Conservation (phyloP, 2,113 vertebrate genomes). For the Odocoileus virginianus region DNA sequence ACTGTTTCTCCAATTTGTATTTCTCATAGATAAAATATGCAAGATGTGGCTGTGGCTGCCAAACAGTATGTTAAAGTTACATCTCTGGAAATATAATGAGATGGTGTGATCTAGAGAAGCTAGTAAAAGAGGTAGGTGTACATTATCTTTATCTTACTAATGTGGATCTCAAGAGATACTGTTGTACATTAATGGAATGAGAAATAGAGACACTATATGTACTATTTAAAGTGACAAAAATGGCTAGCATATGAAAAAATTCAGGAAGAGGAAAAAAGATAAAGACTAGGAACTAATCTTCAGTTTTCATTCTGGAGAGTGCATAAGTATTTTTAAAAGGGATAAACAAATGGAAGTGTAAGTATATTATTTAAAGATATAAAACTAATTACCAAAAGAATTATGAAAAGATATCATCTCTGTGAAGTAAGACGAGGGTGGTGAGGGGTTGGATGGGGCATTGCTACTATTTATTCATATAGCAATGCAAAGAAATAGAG, state of each 20-base stretch:
- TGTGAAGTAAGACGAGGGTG: background rate
- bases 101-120: background rate
- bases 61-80: background rate
- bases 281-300: background rate
- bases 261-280: background rate
- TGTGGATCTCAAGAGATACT: background rate
- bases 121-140: background rate
- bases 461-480: background rate
- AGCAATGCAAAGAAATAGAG: background rate
- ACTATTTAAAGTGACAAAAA: background rate
- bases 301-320: background rate
- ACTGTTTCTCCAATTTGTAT: background rate
- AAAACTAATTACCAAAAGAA: background rate
- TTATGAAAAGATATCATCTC: background rate
- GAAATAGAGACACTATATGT: background rate
- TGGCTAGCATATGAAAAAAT: background rate
- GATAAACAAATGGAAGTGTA: background rate
- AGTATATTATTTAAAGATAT: background rate
- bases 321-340: background rate
- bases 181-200: background rate
- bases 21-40: background rate
- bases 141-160: background rate
- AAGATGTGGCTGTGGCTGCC: background rate
- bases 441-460: background rate
- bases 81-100: background rate